Base-by-base conservation (phyloP, 2,113 vertebrate genomes). In the Istiophorus platypterus region DNA sequence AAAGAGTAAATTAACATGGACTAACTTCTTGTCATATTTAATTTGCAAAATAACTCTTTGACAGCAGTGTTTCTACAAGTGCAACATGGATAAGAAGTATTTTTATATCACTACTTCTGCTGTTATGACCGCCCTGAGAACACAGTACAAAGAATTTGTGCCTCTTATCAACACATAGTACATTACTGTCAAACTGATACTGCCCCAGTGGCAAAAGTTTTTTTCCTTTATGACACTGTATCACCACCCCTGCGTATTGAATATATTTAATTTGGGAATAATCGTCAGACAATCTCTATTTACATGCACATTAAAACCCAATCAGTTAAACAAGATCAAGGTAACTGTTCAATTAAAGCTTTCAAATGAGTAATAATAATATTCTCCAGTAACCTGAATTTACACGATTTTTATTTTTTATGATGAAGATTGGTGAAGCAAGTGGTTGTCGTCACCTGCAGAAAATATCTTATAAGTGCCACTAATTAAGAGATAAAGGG, bases 1-100 rank as follows among this genome's bases (percentile, higher is more conserved):
- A 20, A 56, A 26, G 45, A 64, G 12, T 2, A 73, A 71, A 81
- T 63, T 51, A 81, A 61, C 83, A 52, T 31, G 68, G 63, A 26
- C 51, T 45, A 31, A 76, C 41, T 2, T 31, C 45, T 57, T 63
- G 61, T 69, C 47, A 80, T 45, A 20, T 70, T 64, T 64, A 14
- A 24, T 76, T 51, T 70, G 57, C 49, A 41, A 26, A 65, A 42
- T 4, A 61, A 31, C 24, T 56, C 0, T 11, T 37, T 0, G 37
- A 47, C 15, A 71, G 68, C 51, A 14, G 10, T 58, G 59, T 63
- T 54, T 79, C n/a, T 27, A 24, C 73, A 68, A 39, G 52, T 27
- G 52, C 37, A 66, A 22, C 49, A 22, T 31, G 24, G 41, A 72
- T 14, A 47, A 65, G 29, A 54, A 31, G 52, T 47, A 74, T 57